Evolutionary conservation across 2,888 invertebrate genomes (phyloP).

Genomic region (Cancer borealis): DNA sequence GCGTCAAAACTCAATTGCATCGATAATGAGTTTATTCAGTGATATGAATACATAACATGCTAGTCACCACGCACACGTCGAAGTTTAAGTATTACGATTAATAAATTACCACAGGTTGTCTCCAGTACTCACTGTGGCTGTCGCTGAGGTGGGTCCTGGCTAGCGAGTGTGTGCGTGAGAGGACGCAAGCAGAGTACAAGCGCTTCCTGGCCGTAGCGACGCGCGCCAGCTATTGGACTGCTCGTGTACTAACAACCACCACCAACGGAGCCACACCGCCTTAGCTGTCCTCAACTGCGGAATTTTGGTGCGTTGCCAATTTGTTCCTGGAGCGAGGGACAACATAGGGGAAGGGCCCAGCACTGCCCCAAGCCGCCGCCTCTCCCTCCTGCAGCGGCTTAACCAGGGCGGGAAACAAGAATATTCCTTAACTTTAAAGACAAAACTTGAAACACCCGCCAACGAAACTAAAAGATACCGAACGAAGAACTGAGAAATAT

Average conservation of each 20-base stretch:
- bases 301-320: conserved; percentile 66
- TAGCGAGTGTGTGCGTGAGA: background rate
- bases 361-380: background rate
- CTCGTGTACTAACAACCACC: conserved; percentile 63
- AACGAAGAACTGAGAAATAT: conserved; percentile 58
- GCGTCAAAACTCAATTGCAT: background rate
- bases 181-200: conserved; percentile 57
- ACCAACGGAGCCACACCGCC: conserved; percentile 52
- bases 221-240: conserved; percentile 57
- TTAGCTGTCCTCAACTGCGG: conserved; percentile 65
- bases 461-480: conserved; percentile 57
- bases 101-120: background rate
- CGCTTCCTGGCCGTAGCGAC: conserved; percentile 62
- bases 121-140: conserved; percentile 4
- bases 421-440: background rate
- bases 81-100: background rate
- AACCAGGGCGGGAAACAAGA: background rate
- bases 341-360: background rate
- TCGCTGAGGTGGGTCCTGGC: conserved; percentile 34
- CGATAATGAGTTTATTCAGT: background rate
- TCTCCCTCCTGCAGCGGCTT: background rate
- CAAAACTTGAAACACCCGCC: conserved; percentile 59
- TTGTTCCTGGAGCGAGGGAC: conserved; percentile 5
- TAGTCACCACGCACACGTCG: background rate
- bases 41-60: background rate